phyloP scores from a whole-genome alignment of 1,140 invertebrate species.

The Rhopalosiphum padi region DNA sequence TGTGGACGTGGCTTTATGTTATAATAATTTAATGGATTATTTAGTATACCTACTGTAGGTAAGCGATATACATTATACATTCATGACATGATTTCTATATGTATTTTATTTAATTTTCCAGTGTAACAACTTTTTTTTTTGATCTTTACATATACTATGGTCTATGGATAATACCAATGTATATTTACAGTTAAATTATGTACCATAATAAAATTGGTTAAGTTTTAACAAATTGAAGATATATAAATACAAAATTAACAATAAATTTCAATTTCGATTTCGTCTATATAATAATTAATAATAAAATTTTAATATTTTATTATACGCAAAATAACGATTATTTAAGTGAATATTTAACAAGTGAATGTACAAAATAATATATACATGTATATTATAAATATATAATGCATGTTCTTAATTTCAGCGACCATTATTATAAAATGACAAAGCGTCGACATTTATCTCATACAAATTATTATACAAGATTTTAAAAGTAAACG shows the following conservation, averaged over 20 bases:
- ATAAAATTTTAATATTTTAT: background rate
- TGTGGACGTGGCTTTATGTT: too few species aligned
- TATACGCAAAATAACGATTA: constrained; percentile 24
- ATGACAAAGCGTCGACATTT: background rate
- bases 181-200: background rate
- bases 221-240: constrained; percentile 32
- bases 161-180: background rate
- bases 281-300: background rate
- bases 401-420: background rate
- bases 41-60: background rate
- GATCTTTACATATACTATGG: background rate
- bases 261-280: constrained; percentile 19
- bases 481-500: background rate
- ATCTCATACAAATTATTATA: background rate
- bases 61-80: background rate
- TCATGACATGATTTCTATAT: background rate
- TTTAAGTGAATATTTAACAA: constrained; percentile 34
- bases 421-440: constrained; percentile 5
- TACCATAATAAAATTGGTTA: background rate
- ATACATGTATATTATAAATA: background rate
- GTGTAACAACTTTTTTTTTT: background rate
- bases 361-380: background rate
- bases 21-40: background rate
- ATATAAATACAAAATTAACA: constrained; percentile 12
- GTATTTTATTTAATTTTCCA: background rate